These are phyloP conservation scores for Gryllus longicercus DNA, from an alignment of 2,888 invertebrate species.

Conservation along the genomic window DNA sequence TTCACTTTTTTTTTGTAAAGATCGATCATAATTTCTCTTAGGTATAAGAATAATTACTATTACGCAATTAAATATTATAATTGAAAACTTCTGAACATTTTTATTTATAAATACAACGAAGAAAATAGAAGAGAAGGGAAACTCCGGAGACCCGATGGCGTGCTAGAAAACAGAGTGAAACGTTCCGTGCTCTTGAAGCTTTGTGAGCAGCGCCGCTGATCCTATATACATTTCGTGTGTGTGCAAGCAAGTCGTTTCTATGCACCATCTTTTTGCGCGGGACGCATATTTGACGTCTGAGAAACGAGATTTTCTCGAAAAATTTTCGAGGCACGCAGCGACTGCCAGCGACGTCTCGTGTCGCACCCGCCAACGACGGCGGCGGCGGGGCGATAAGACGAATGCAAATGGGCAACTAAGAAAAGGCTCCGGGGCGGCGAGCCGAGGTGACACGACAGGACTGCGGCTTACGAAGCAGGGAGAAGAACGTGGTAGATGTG, in stretches of 20 bases:
- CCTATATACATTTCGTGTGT: not conserved
- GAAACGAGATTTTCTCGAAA: not conserved
- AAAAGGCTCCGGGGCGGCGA: not conserved
- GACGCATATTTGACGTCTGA: not conserved
- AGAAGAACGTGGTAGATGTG: conserved; percentile 17
- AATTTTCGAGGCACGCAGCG: not conserved
- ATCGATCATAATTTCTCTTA: too few species aligned
- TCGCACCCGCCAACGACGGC: not conserved
- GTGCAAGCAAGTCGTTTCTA: not conserved
- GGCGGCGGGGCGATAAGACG: not conserved
- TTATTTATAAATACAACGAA: too few species aligned
- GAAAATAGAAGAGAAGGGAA: too few species aligned
- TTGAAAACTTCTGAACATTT: too few species aligned
- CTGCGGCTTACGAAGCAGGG: not conserved
- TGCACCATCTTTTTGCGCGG: not conserved
- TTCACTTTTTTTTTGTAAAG: too few species aligned
- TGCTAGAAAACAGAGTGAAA: too few species aligned
- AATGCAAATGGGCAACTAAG: not conserved
- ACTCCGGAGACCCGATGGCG: too few species aligned
- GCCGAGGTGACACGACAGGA: not conserved
- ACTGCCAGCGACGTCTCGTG: conserved; percentile 1
- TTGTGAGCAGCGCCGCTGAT: too few species aligned
- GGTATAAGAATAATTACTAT: too few species aligned
- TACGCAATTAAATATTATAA: too few species aligned
- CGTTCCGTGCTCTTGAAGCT: too few species aligned